phyloP scores from a whole-genome alignment of 2,113 vertebrate genomes.

The Talpa occidentalis region DNA sequence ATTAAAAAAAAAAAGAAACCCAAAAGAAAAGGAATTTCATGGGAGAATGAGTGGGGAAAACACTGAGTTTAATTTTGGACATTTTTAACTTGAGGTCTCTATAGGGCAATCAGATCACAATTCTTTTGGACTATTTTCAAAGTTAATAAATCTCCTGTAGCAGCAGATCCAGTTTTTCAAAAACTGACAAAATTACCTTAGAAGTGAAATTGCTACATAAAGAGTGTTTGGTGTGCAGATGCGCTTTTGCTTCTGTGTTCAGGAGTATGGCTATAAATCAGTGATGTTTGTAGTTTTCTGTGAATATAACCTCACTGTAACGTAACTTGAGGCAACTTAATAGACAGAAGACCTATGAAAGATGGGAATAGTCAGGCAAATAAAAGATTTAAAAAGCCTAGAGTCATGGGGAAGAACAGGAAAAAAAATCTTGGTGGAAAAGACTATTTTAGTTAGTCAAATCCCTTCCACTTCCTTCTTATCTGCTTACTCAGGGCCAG shows the following conservation, averaged over 20 bases:
- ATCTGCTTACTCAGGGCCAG: background rate
- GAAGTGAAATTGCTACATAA: background rate
- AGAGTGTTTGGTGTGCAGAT: background rate
- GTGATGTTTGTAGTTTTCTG: background rate
- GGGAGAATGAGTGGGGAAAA: background rate
- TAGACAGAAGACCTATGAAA: slow-evolving; percentile 1
- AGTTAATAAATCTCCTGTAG: background rate
- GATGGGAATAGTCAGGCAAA: background rate
- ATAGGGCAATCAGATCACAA: background rate
- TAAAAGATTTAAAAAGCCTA: background rate
- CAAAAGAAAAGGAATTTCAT: background rate
- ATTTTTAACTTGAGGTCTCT: background rate
- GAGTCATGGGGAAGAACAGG: background rate
- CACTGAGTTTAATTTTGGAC: background rate
- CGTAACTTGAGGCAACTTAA: background rate
- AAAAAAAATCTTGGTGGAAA: background rate
- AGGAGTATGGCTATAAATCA: background rate
- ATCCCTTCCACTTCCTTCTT: background rate
- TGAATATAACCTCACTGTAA: background rate
- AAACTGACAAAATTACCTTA: background rate
- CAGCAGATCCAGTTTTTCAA: background rate
- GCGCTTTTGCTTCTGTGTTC: background rate
- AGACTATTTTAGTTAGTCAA: slow-evolving; percentile 7
- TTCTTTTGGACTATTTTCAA: slow-evolving; percentile 44
- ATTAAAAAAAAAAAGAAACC: background rate